Percentiles rank a stretch among this genome's conserved stretches.
These are phyloP conservation scores for Telenomus remus DNA, from an alignment of 1,140 invertebrate genomes.

Conservation along the genomic window DNA sequence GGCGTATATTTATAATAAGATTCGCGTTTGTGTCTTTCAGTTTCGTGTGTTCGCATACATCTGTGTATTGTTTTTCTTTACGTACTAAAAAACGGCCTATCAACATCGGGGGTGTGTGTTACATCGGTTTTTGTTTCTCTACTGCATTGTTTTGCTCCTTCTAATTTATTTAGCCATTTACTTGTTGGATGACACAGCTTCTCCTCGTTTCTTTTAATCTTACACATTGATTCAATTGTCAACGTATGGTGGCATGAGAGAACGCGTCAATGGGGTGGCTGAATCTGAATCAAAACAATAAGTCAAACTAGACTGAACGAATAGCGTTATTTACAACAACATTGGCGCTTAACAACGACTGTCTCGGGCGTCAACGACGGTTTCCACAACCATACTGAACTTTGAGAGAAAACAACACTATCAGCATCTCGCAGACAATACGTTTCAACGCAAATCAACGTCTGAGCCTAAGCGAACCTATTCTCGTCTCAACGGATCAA, in stretches of 20 bases:
- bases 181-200: constrained; percentile 6
- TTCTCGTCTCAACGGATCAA: constrained; percentile 57
- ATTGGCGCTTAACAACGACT: constrained; percentile 44
- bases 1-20: constrained; percentile 28
- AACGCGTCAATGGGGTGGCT: constrained; percentile 38
- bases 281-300: constrained; percentile 32
- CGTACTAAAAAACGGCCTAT: constrained; percentile 50
- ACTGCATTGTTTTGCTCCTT: constrained; percentile 21
- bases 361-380: constrained; percentile 17
- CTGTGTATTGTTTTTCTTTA: constrained; percentile 16
- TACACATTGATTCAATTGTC: constrained; percentile 49
- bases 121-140: constrained; percentile 19
- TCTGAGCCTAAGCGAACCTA: constrained; percentile 1
- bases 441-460: background rate
- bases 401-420: background rate
- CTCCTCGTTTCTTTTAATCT: constrained; percentile 16
- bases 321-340: constrained; percentile 57
- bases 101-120: constrained; percentile 25
- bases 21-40: constrained; percentile 22
- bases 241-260: constrained; percentile 39
- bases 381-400: background rate
- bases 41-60: constrained; percentile 2
- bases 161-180: constrained; percentile 4
- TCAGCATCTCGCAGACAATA: background rate
- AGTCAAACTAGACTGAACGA: constrained; percentile 52